These are phyloP conservation scores for Propithecus perrieri DNA, from an alignment of 2,797 vertebrate species.

Conservation along the genomic window DNA sequence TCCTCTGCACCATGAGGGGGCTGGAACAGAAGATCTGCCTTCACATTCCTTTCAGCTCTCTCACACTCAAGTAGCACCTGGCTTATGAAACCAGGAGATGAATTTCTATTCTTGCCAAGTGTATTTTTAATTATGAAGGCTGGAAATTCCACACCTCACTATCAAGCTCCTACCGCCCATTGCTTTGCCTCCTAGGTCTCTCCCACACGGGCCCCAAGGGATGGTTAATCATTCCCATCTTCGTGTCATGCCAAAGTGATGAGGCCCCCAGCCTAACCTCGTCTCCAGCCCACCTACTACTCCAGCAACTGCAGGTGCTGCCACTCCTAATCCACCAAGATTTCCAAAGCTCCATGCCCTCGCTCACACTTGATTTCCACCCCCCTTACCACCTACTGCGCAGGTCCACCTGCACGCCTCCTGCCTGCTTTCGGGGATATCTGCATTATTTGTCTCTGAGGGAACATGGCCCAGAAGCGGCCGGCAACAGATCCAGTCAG, in stretches of 20 bases:
- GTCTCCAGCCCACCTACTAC: not conserved
- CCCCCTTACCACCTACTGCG: not conserved
- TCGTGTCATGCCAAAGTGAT: not conserved
- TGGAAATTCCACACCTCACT: constrained; percentile 4
- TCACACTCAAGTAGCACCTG: not conserved
- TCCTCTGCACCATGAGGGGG: not conserved
- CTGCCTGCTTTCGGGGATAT: not conserved
- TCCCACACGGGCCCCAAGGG: not conserved
- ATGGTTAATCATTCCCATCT: not conserved
- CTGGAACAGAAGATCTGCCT: not conserved
- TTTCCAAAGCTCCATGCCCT: not conserved
- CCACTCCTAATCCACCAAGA: not conserved
- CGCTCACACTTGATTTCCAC: not conserved
- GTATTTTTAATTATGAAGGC: not conserved
- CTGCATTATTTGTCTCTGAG: no score
- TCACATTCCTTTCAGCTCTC: not conserved
- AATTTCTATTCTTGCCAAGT: not conserved
- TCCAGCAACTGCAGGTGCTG: not conserved
- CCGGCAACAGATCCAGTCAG: not conserved
- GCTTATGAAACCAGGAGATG: not conserved
- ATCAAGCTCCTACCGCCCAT: not conserved
- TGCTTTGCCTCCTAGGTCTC: not conserved
- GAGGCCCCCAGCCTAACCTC: not conserved
- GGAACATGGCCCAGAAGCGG: not conserved
- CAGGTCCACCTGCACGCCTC: not conserved